These are phyloP conservation scores for Sarcophilus harrisii DNA, from an alignment of 2,797 vertebrate species.

Conservation along the genomic window DNA sequence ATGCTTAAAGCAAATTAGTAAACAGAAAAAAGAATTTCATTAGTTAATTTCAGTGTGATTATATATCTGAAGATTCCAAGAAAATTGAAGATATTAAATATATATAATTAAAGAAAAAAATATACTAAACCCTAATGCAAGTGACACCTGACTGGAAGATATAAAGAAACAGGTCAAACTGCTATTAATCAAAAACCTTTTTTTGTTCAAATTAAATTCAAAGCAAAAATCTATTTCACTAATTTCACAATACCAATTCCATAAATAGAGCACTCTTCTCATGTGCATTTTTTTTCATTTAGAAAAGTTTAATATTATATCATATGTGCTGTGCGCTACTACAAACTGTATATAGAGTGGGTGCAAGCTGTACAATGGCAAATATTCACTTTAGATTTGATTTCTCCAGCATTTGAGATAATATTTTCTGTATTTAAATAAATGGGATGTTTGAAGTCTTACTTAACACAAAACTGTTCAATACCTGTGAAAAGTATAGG, in stretches of 20 bases:
- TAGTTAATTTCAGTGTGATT: slow-evolving; percentile 30
- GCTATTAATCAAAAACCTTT: neutral
- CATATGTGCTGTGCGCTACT: neutral
- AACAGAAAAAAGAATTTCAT: slow-evolving; percentile 71
- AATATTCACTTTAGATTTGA: slow-evolving; percentile 37
- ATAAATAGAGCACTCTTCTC: neutral
- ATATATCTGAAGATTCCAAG: slow-evolving; percentile 54
- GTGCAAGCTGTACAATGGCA: neutral
- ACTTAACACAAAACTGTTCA: neutral
- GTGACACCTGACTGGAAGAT: neutral
- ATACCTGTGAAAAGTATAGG: neutral
- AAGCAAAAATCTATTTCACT: neutral
- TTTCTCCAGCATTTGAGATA: slow-evolving; percentile 6
- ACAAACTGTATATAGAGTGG: neutral
- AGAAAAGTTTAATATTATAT: neutral
- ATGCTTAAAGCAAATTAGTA: slow-evolving; percentile 85
- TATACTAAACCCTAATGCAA: neutral
- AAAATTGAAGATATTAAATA: slow-evolving; percentile 1
- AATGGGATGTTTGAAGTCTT: neutral
- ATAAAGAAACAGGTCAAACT: neutral
- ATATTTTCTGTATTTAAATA: slow-evolving; percentile 45
- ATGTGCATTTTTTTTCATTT: neutral
- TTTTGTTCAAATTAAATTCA: neutral
- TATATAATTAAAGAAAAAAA: neutral
- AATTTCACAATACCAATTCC: neutral